phyloP scores from a whole-genome alignment of 2,888 invertebrate species.

The Ceratothoa steindachneri region DNA sequence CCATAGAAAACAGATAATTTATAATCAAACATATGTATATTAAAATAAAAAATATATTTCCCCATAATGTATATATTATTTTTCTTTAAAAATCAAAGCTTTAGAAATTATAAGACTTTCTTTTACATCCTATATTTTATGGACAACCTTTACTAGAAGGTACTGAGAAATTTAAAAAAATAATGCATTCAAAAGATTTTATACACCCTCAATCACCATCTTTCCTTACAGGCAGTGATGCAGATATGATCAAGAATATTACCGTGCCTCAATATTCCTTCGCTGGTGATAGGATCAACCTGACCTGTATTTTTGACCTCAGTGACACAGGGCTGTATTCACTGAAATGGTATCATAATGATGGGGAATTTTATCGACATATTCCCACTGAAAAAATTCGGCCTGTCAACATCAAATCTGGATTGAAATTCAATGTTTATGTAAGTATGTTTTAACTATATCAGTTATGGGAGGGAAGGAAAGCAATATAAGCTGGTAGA shows the following conservation, averaged over 20 bases:
- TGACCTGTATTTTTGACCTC: conserved; percentile 36
- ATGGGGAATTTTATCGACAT: conserved; percentile 43
- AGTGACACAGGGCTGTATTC: conserved; percentile 33
- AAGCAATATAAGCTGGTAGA: too few species aligned
- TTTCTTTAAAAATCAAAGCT: too few species aligned
- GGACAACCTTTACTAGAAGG: too few species aligned
- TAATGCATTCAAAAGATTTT: too few species aligned
- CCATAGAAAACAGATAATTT: too few species aligned
- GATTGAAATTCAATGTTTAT: conserved; percentile 37
- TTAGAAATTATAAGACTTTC: too few species aligned
- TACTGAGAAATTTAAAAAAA: too few species aligned
- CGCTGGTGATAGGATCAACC: conserved; percentile 30
- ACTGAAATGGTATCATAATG: conserved; percentile 47
- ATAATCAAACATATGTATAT: too few species aligned
- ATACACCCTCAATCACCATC: too few species aligned
- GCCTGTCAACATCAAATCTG: conserved; percentile 35
- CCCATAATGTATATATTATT: too few species aligned
- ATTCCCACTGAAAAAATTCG: conserved; percentile 35
- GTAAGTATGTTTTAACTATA: conserved; percentile 27
- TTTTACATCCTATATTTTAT: too few species aligned
- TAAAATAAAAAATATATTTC: too few species aligned
- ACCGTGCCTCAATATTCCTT: conserved; percentile 38
- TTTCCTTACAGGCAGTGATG: conserved; percentile 7
- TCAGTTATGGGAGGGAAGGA: neutral
- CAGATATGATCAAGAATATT: conserved; percentile 30